phyloP scores from a whole-genome alignment of 2,888 invertebrate species.

The Volucella inanis region DNA sequence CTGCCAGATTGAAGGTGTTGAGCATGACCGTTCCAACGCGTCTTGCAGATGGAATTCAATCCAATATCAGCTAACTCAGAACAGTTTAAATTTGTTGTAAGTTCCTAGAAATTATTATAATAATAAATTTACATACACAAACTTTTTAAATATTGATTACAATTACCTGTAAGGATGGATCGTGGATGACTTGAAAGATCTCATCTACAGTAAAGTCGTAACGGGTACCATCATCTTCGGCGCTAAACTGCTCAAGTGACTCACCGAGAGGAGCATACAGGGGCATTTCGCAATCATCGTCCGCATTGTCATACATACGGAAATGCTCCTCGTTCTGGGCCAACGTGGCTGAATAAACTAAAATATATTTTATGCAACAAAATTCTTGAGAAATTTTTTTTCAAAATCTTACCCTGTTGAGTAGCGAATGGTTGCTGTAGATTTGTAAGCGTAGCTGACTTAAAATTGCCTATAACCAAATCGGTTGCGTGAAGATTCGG shows the following conservation, averaged over 20 bases:
- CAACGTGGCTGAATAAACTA: constrained; percentile 76
- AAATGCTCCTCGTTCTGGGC: constrained; percentile 78
- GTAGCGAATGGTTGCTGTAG: constrained; percentile 79
- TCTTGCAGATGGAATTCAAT: constrained; percentile 83
- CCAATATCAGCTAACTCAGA: constrained; percentile 83
- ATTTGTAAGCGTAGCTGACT: constrained; percentile 78
- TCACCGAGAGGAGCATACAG: constrained; percentile 80
- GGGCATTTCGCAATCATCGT: constrained; percentile 78
- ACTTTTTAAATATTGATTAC: background rate
- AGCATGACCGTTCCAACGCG: constrained; percentile 81
- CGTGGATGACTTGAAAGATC: constrained; percentile 82
- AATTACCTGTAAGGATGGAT: constrained; percentile 80
- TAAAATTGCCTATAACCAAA: constrained; percentile 80
- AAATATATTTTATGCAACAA: constrained; percentile 56
- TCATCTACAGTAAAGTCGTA: constrained; percentile 82
- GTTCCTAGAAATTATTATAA: constrained; percentile 77
- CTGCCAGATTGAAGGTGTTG: constrained; percentile 78
- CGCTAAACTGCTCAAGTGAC: constrained; percentile 80
- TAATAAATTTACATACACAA: background rate
- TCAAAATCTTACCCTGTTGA: constrained; percentile 72
- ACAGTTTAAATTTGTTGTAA: constrained; percentile 82
- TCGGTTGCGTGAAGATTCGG: constrained; percentile 81
- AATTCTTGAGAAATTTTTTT: constrained; percentile 29
- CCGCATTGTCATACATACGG: constrained; percentile 78
- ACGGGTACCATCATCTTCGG: constrained; percentile 80